phyloP scores from a whole-genome alignment of 2,113 vertebrate genomes.

The Vulpes lagopus region DNA sequence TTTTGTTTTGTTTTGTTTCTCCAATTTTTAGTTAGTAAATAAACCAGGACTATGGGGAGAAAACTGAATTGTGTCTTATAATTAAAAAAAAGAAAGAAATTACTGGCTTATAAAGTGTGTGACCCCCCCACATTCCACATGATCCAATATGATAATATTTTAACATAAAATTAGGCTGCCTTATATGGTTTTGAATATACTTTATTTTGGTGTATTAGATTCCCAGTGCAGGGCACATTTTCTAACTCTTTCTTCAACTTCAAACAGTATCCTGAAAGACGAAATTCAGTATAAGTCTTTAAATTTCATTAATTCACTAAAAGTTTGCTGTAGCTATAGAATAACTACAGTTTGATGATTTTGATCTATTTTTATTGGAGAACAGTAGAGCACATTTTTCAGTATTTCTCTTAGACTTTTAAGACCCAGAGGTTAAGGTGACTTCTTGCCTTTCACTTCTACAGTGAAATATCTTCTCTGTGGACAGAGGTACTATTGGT shows the following conservation, averaged over 20 bases:
- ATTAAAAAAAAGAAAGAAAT: not conserved
- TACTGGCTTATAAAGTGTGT: not conserved
- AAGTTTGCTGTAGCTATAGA: not conserved
- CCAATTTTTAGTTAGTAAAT: not conserved
- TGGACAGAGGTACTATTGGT: not conserved
- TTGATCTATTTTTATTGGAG: constrained; percentile 16
- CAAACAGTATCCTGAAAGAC: not conserved
- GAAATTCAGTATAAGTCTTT: not conserved
- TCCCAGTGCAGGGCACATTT: not conserved
- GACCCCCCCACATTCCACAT: not conserved
- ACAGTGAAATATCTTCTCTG: not conserved
- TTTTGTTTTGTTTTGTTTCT: not conserved
- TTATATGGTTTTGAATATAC: not conserved
- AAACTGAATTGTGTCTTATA: not conserved
- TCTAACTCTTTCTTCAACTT: not conserved
- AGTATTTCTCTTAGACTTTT: not conserved
- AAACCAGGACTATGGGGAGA: not conserved
- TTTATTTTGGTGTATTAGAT: not conserved
- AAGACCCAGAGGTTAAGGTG: not conserved
- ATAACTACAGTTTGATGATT: not conserved
- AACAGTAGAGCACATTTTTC: not conserved
- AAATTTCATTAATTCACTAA: constrained; percentile 8
- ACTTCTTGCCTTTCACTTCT: not conserved
- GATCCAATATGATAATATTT: not conserved
- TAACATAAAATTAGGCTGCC: not conserved